These are phyloP conservation scores for Parazoanthus darwini DNA, from an alignment of 92 coral and sea anemone species.

Conservation along the genomic window DNA sequence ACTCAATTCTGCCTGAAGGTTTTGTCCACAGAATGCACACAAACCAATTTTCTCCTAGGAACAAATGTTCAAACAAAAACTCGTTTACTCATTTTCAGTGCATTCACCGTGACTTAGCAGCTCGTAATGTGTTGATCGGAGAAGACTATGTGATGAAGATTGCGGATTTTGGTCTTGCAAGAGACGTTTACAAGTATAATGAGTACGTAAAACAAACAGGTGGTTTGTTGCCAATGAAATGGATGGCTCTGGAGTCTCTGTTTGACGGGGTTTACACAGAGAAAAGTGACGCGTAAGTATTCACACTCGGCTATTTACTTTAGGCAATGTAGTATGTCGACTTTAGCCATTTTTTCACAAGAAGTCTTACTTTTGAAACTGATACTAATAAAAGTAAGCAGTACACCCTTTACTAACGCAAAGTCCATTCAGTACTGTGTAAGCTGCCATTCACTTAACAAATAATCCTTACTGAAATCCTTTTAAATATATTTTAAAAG, in stretches of 20 bases:
- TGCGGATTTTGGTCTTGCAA: background rate
- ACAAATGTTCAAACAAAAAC: no score
- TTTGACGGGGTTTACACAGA: slow-evolving; percentile 77
- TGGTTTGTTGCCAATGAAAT: slow-evolving; percentile 86
- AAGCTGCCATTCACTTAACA: no score
- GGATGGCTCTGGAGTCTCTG: slow-evolving; percentile 97
- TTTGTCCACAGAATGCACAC: no score
- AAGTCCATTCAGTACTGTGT: no score
- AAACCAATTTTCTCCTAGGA: no score
- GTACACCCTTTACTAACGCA: no score
- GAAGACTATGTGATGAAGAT: slow-evolving; percentile 15
- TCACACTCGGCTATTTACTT: background rate
- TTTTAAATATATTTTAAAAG: no score
- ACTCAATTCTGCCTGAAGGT: no score
- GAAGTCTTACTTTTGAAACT: no score
- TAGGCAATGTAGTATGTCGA: background rate
- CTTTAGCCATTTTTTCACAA: no score
- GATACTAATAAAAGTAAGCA: no score
- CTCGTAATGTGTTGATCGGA: slow-evolving; percentile 11
- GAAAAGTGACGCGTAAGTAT: slow-evolving; percentile 93
- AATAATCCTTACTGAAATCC: no score
- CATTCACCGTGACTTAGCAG: slow-evolving; percentile 10
- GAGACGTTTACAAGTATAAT: background rate
- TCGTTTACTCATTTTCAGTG: background rate
- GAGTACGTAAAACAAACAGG: slow-evolving; percentile 33